Evolutionary conservation across 2,888 invertebrate genomes (phyloP), one percentile per base, ranked within the genome.

Genomic region (Clanis bilineata): DNA sequence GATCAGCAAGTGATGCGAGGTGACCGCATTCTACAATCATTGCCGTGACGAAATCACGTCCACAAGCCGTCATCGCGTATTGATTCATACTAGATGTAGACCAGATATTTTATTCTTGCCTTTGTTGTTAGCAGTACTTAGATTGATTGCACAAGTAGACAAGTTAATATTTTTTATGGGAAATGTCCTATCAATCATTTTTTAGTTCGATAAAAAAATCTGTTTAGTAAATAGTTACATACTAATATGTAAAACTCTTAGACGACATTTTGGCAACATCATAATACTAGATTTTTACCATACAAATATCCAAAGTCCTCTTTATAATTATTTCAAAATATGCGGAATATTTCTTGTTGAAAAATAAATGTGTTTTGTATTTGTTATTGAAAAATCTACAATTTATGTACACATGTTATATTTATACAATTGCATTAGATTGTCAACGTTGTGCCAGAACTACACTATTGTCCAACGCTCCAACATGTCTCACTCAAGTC

Each of bases 181-280:
- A n/a, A n/a, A n/a, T n/a, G 25, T 25, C 25, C 6, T 4, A 25
- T 4, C 6, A 3, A 25, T 25, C 6, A 25, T 25, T 25, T 3
- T 25, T 25, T 25, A 25, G 2, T 1, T 6, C 12, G 15, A 28
- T 9, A 18, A 15, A 51, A 28, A 15, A 15, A 9, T 22, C 12
- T 45, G 12, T 22, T 22, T 10, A 23, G 1, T 4, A 23, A 22
- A 23, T 0, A 9, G 9, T 6, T 1, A 36, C 9, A 36, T 3
- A 10, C n/a, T 9, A 2, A 28, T 15, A 32, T 51, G 51, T 51
- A 32, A 63, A 66, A 66, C 64, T 66, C 67, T 45, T 64, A 70
- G 59, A 62, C 58, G 64, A 73, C 43, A 70, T 73, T 82, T 84
- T 85, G 81, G 82, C 82, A 81, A 80, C 78, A 73, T 71, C 71